Evolutionary conservation across 1,140 invertebrate genomes (phyloP).

Genomic region (Plutomurus gul): DNA sequence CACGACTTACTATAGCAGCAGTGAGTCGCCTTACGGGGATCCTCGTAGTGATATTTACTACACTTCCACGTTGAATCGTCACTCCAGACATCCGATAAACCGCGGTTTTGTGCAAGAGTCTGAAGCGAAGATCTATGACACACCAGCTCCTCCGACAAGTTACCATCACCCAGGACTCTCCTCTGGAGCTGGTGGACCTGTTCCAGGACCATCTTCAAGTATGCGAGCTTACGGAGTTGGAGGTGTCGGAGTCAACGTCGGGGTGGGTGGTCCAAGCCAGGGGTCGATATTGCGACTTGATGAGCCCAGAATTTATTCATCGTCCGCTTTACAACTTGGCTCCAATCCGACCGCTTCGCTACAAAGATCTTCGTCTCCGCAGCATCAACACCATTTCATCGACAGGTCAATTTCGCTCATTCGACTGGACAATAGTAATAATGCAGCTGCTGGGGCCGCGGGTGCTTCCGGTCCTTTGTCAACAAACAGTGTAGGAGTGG

Average conservation of each 20-base stretch:
- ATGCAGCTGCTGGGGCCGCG: background rate
- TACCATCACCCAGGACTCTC: conserved; percentile 34
- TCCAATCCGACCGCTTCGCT: conserved; percentile 4
- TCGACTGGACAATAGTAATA: conserved; percentile 48
- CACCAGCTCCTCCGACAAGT: conserved; percentile 37
- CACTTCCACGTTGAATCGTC: conserved; percentile 49
- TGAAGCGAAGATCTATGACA: conserved; percentile 46
- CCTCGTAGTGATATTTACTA: conserved; percentile 53
- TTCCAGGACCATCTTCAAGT: background rate
- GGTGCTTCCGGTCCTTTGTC: conserved; percentile 10
- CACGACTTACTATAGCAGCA: conserved; percentile 41
- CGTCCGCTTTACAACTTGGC: conserved; percentile 51
- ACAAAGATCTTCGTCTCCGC: conserved; percentile 49
- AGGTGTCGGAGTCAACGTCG: background rate
- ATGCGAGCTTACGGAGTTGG: conserved; percentile 35
- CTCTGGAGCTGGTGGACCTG: background rate
- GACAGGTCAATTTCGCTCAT: conserved; percentile 52
- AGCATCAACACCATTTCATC: conserved; percentile 46
- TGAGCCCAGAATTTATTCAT: conserved; percentile 52
- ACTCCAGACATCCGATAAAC: conserved; percentile 36
- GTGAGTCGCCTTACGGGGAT: conserved; percentile 46
- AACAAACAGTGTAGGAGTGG: background rate
- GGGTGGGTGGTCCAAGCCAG: conserved; percentile 30
- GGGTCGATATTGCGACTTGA: conserved; percentile 49
- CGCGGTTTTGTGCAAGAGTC: conserved; percentile 22